phyloP scores from a whole-genome alignment of 2,113 vertebrate species.

The Chiloscyllium plagiosum region DNA sequence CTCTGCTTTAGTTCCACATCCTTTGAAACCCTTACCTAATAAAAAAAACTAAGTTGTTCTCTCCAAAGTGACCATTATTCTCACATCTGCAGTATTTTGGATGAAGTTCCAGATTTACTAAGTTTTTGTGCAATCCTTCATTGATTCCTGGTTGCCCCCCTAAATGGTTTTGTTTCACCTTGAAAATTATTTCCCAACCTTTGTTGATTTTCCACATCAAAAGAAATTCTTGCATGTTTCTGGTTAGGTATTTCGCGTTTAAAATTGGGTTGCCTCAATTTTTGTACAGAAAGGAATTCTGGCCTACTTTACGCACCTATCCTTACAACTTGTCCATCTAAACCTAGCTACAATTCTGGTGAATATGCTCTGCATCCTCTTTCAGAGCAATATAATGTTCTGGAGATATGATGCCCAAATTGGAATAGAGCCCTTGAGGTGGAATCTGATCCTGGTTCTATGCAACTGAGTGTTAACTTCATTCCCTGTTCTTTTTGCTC shows the following conservation, averaged over 20 bases:
- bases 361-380: neutral
- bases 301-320: no score
- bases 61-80: neutral
- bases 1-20: neutral
- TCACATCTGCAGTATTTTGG: neutral
- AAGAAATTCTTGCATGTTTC: neutral
- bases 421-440: neutral
- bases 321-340: neutral
- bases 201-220: neutral
- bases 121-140: neutral
- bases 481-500: no score
- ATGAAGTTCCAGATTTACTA: neutral
- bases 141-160: neutral
- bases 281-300: neutral
- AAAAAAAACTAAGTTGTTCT: neutral
- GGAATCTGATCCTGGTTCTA: neutral
- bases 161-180: neutral
- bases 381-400: neutral
- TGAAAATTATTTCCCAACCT: neutral
- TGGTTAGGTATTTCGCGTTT: neutral
- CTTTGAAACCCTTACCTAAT: neutral
- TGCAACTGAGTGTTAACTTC: neutral
- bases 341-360: neutral
- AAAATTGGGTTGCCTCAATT: neutral
- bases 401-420: neutral